Conservation (phyloP, 2,888 invertebrate genomes). For the Smittia aterrima region DNA sequence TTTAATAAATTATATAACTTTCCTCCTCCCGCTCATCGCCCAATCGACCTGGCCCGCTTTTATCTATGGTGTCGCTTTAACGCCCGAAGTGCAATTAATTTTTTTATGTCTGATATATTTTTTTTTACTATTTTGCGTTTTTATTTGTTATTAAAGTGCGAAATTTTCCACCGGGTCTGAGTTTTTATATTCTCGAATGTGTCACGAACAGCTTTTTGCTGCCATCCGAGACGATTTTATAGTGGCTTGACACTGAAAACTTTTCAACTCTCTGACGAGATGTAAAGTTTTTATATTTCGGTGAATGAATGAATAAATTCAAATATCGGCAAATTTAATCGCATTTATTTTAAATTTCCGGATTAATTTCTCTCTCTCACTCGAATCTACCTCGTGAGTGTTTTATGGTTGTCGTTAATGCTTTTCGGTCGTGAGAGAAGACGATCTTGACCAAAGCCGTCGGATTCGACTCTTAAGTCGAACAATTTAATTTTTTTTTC, state of each 20-base stretch:
- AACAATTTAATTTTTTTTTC: not conserved
- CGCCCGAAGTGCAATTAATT: conserved; percentile 34
- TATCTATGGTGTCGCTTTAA: conserved; percentile 36
- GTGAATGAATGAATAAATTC: not conserved
- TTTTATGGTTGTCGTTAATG: not conserved
- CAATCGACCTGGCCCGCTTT: not conserved
- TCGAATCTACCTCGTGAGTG: not conserved
- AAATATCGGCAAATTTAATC: conserved; percentile 21
- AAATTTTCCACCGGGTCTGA: conserved; percentile 32
- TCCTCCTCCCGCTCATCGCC: not conserved
- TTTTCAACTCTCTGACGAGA: not conserved
- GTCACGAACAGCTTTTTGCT: conserved; percentile 29
- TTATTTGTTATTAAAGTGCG: conserved; percentile 38
- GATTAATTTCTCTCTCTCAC: not conserved
- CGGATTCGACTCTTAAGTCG: not conserved
- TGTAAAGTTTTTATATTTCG: conserved; percentile 4
- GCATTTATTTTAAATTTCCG: conserved; percentile 22
- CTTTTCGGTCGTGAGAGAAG: not conserved
- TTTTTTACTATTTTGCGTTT: conserved; percentile 30
- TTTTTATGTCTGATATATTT: conserved; percentile 30
- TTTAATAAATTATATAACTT: conserved; percentile 22
- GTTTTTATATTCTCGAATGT: conserved; percentile 28
- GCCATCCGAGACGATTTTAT: conserved; percentile 9
- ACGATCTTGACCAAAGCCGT: conserved; percentile 22
- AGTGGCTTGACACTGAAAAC: conserved; percentile 30